Base-by-base conservation (phyloP, 2,113 vertebrate species). In the Cyphotilapia sp. region DNA sequence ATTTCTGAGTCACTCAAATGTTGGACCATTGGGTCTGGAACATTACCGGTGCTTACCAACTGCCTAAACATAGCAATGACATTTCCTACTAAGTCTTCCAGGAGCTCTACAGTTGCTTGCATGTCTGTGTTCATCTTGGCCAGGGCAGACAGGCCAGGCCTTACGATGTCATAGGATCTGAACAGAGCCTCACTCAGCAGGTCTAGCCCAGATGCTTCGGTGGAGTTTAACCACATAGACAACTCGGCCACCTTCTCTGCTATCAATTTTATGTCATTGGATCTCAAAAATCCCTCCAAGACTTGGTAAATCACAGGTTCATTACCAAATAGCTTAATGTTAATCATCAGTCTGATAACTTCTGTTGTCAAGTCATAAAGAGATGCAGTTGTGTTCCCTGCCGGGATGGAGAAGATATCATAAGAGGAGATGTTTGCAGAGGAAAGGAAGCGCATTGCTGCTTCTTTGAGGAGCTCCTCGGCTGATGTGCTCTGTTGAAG, bases 111-210 rank as follows among this genome's bases (percentile, higher is more conserved):
- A 76, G 54, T 51, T 7, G 27, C 29, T 4, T 89, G 84, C 24
- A 89, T 29, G 14, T 89, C 82, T 13, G 81, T 3, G 33, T 13
- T 19, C 82, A 94, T 56, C 9, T 87, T 40, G 5, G 16, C 85
- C 27, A 94, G 49, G 9, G 74, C 4, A 19, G 91, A 85, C 27
- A 96, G 22, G 16, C 92, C 12, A 81, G 86, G 56, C 12, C 12
- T 89, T 5, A 94, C 1, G 35, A 95, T 66, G 66, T 93, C 83
- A 3, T 85, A 94, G 4, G 95, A 45, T 82, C 86, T 93, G 24
- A 86, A 71, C 24, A 96, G 63, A 74, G 74, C 66, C 74, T 96
- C 88, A 29, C 85, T 90, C 56, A 95, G n/a, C 71, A 96, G 90
- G n/a, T 94, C 91, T 38, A 95, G n/a, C 45, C 94, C 95, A 5